Evolutionary conservation across 2,797 vertebrate genomes (phyloP), one percentile per base, ranked within the genome.

Genomic region (Fistularia tabacaria): DNA sequence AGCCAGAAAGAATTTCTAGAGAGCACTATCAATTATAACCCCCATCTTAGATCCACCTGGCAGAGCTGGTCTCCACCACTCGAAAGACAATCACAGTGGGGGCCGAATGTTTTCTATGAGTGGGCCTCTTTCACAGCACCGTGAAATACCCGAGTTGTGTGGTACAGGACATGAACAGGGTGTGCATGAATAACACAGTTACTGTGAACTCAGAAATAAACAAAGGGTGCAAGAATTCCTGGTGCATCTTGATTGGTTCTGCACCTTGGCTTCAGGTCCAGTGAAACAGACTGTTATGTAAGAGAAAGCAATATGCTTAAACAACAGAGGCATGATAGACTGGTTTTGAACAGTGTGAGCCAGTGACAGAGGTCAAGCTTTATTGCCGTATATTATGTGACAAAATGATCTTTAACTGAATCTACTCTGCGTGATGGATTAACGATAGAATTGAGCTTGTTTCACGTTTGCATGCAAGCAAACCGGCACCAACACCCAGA

Each of bases 101-200:
- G 43, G 57, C 53, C 57, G 7, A 56, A 54, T 36, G 52, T 45
- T 44, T 41, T 57, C 44, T 59, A 25, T 12, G 14, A 14, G 10
- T 0, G 13, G 62, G 59, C 46, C 47, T 77, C 72, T 75, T 71
- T 71, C 74, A 77, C 57, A 71, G 36, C 46, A 1, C 53, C 73
- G 80, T 77, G 69, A 84, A 82, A 83, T 85, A 66, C 68, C 59
- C 14, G 51, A 56, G 14, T 49, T 54, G 52, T 10, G 36, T 53
- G 56, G n/a, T 62, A 57, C 64, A 40, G 69, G 63, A 57, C 13
- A 11, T 38, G 51, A 55, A 13, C 57, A 36, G 48, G 12, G 57
- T 52, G 50, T 55, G 51, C 42, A 37, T 55, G 57, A 54, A 57
- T 51, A 51, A 53, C 45, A 44, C 48, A 25, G 13, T 41, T 51